phyloP scores from a whole-genome alignment of 2,888 invertebrate species.

The Piscicola geometra region DNA sequence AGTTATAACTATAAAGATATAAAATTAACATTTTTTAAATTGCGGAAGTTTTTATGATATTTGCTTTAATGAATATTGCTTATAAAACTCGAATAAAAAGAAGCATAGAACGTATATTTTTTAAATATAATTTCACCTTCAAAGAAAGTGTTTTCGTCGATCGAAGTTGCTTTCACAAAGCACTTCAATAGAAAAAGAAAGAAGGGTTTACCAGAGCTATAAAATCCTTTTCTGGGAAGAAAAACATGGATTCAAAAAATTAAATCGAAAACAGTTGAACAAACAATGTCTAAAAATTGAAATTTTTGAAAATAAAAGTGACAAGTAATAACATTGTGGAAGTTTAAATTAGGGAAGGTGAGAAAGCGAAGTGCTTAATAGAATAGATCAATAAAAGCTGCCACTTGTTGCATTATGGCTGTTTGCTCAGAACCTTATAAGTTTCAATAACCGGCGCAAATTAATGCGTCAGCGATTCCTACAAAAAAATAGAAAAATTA shows the following conservation, averaged over 20 bases:
- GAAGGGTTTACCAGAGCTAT: no score
- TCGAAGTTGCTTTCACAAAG: no score
- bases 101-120: not conserved
- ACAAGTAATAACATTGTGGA: no score
- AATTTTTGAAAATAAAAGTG: not conserved
- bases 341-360: not conserved
- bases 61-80: not conserved
- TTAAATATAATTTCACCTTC: not conserved
- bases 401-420: slow-evolving; percentile 7
- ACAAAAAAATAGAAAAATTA: not conserved
- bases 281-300: no score
- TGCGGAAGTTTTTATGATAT: not conserved
- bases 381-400: not conserved
- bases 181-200: no score
- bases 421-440: slow-evolving; percentile 7
- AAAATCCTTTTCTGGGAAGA: no score
- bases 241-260: not conserved
- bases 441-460: slow-evolving; percentile 5
- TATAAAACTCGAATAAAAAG: not conserved
- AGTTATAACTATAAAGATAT: not conserved
- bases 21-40: not conserved
- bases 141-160: not conserved
- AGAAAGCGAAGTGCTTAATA: no score
- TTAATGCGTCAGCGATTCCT: not conserved
- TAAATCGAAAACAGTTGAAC: not conserved